Conservation (phyloP, 2,113 vertebrate species). For the Mesembrinibis cayennensis region DNA sequence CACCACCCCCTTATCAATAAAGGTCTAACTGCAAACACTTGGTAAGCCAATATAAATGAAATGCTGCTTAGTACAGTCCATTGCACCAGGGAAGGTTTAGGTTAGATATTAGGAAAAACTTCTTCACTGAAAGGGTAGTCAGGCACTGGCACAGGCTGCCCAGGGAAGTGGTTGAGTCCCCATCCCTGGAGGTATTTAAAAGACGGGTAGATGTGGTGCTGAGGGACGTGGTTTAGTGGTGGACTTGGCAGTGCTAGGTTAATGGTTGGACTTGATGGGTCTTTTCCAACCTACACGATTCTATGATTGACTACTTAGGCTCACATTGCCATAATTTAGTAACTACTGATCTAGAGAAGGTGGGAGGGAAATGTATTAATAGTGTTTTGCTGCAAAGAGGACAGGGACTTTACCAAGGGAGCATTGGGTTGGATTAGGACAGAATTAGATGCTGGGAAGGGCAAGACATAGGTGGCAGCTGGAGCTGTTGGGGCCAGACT, state of each 20-base stretch:
- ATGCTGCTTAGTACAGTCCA: background rate
- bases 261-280: too few species aligned
- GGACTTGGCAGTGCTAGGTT: too few species aligned
- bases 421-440: background rate
- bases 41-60: background rate
- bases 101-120: too few species aligned
- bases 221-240: too few species aligned
- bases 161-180: too few species aligned
- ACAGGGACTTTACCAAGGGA: background rate
- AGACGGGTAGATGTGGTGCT: too few species aligned
- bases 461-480: background rate
- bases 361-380: background rate
- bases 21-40: rapidly evolving
- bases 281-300: too few species aligned
- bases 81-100: too few species aligned
- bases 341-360: background rate
- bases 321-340: background rate
- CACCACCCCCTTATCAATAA: background rate
- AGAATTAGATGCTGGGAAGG: background rate
- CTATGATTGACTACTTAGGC: background rate
- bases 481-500: rapidly evolving
- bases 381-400: background rate
- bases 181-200: too few species aligned
- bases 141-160: too few species aligned
- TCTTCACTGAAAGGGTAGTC: too few species aligned